phyloP scores from a whole-genome alignment of 2,797 vertebrate genomes.

The Decapterus maruadsi region DNA sequence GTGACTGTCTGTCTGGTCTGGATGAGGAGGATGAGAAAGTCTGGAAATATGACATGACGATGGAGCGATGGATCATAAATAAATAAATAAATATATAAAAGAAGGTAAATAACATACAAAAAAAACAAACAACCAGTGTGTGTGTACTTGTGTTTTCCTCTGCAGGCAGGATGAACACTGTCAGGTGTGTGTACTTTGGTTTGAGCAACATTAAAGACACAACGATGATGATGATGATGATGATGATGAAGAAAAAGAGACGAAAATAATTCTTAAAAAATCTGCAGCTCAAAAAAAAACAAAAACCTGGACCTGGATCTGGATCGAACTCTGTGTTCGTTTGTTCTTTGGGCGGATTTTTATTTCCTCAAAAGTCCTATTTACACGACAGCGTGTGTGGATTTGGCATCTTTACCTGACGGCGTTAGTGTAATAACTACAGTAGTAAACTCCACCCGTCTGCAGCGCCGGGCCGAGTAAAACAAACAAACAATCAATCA shows the following conservation, averaged over 20 bases:
- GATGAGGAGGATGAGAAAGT: constrained; percentile 57
- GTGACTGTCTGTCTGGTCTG: constrained; percentile 68
- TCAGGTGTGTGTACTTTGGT: constrained; percentile 14
- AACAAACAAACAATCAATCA: constrained; percentile 12
- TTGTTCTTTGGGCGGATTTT: too few species aligned
- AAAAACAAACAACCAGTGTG: constrained; percentile 24
- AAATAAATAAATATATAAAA: constrained; percentile 58
- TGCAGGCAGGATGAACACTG: constrained; percentile 33
- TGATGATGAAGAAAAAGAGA: constrained; percentile 2
- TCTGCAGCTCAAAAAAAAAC: neutral
- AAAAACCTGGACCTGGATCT: too few species aligned
- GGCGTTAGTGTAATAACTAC: neutral
- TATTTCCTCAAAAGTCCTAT: neutral
- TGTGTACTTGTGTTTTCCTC: constrained; percentile 37
- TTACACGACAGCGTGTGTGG: neutral
- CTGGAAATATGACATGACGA: constrained; percentile 60
- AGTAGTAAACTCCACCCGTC: constrained; percentile 49
- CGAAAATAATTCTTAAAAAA: constrained; percentile 4
- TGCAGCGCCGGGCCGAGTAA: constrained; percentile 26
- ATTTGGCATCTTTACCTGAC: constrained; percentile 14
- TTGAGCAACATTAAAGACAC: constrained; percentile 15
- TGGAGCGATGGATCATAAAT: constrained; percentile 40
- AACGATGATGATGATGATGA: neutral
- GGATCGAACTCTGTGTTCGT: too few species aligned
- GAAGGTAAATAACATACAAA: constrained; percentile 54